Percentiles rank a stretch among this genome's conserved stretches.
Conservation (phyloP, 2,113 vertebrate genomes). For the Furnarius figulus region DNA sequence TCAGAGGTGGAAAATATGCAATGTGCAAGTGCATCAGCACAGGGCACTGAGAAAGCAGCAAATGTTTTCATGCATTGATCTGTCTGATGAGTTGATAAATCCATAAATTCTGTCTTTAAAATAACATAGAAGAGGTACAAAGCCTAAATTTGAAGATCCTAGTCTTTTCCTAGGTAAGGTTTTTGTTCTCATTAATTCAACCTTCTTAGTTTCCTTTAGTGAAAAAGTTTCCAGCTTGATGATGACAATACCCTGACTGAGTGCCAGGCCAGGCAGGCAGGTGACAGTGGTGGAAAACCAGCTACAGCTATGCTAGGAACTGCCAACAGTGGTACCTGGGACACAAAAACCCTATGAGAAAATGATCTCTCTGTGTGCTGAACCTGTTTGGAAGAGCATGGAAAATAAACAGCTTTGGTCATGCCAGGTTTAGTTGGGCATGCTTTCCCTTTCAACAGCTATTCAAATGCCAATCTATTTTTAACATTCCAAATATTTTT, state of each 20-base stretch:
- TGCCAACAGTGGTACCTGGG: neutral
- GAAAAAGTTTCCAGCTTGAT: neutral
- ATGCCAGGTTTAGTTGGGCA: neutral
- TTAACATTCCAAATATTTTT: slow-evolving; percentile 38
- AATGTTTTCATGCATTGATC: neutral
- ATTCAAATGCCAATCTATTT: slow-evolving; percentile 31
- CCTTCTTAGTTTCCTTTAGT: neutral
- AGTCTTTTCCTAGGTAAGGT: neutral
- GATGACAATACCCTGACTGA: neutral
- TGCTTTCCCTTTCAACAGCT: neutral
- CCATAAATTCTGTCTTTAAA: neutral
- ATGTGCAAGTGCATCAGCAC: neutral
- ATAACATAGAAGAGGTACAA: neutral
- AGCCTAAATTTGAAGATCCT: neutral
- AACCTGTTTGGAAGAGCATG: neutral
- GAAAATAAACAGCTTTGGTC: slow-evolving; percentile 3
- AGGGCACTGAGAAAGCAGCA: neutral
- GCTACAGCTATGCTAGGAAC: neutral
- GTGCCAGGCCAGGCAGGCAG: neutral
- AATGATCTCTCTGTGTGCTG: accelerated
- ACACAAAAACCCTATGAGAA: neutral
- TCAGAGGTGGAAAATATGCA: neutral
- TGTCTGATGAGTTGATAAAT: neutral
- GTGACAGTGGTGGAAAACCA: neutral
- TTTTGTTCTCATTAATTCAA: neutral